phyloP scores from a whole-genome alignment of 2,888 invertebrate genomes.

The Tridacna crocea region DNA sequence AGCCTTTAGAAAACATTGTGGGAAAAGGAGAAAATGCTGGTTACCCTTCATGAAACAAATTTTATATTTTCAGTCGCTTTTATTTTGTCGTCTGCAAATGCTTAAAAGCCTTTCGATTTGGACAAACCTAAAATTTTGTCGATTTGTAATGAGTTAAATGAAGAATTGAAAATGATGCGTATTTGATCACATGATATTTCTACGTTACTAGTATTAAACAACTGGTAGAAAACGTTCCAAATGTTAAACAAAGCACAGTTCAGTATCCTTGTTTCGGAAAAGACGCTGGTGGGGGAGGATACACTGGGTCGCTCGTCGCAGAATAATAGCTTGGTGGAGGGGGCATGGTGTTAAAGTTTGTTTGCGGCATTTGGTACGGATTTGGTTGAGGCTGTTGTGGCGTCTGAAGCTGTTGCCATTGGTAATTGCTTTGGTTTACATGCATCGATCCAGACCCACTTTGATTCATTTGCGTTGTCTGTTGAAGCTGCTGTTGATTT shows the following conservation, averaged over 20 bases:
- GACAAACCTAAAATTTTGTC: neutral
- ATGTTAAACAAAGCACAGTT: neutral
- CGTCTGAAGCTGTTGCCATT: neutral
- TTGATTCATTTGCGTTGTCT: neutral
- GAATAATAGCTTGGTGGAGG: neutral
- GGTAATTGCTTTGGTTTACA: neutral
- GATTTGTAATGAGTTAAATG: neutral
- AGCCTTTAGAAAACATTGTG: neutral
- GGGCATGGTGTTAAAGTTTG: neutral
- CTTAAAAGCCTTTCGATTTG: neutral
- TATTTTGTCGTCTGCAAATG: neutral
- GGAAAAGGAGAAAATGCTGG: neutral
- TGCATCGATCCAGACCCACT: neutral
- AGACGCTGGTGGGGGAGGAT: slow-evolving; percentile 4
- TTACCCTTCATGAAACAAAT: no score
- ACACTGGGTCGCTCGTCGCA: neutral
- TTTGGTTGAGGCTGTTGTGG: neutral
- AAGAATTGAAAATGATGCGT: neutral
- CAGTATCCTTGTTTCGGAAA: neutral
- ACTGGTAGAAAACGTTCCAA: neutral
- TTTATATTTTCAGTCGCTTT: neutral
- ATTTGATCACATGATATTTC: neutral
- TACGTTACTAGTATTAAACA: neutral
- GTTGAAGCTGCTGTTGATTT: neutral
- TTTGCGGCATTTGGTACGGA: neutral